Base-by-base conservation (phyloP, 1,140 invertebrate species). In the Leptinotarsa undecemlineata region DNA sequence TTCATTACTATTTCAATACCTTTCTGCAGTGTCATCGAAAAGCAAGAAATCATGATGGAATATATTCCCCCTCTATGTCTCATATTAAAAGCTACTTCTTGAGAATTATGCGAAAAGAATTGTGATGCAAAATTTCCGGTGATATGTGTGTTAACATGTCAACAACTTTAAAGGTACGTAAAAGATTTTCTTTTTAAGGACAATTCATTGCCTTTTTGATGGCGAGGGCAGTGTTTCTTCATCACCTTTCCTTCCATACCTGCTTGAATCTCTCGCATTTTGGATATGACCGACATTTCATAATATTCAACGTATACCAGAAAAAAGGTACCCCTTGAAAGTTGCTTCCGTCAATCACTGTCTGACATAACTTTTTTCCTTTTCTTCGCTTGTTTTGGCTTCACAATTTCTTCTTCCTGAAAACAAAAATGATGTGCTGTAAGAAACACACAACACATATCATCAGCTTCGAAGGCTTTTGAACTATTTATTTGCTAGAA, bases 311-410 rank as follows among this genome's bases (percentile, higher is more conserved):
- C 42, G 48, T 67, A 47, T 63, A 42, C 62, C 66, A 19, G 70
- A 26, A 70, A 68, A 47, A 26, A 70, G 68, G 47, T 51, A 61
- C 60, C 64, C 48, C 19, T 20, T 63, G 48, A 48, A 57, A 75
- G 63, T 79, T 78, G 78, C 66, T 82, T 83, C 82, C 81, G 88
- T 93, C 89, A 95, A 89, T 95, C 93, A 87, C 93, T 95, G 86
- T 96, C 94, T 70, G 93, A 95, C 79, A 92, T 91, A 74, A 94
- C 90, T 88, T 95, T 95, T 90, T 95, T 95, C 86, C 94, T 90
- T 85, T 95, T 95, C 86, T 95, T 95, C 20, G 92, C 89, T 87
- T 92, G 92, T 86, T 93, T 93, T 82, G 92, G 92, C 87, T 94
- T 95, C 3, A 94, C 90, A 78, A 93, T 91, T 87, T 94, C 92